A percentile compares a stretch with the other conserved stretches of the same genome.
Conservation (phyloP, 2,113 vertebrate genomes). For the Podilymbus podiceps region DNA sequence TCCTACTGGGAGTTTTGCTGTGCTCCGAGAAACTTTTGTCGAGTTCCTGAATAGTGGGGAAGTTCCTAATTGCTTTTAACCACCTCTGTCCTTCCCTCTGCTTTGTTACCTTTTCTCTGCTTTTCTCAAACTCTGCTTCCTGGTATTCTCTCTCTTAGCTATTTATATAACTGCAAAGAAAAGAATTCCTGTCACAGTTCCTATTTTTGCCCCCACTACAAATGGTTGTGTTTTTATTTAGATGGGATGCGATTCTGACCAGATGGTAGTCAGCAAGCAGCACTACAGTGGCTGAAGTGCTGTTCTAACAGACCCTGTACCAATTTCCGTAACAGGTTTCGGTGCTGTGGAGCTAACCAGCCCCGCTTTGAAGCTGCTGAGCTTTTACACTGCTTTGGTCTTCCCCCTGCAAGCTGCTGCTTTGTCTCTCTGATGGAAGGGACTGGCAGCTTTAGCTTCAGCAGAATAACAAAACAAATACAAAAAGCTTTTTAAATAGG, state of each 20-base stretch:
- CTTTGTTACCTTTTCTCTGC: slow-evolving; percentile 7
- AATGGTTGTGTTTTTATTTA: not conserved
- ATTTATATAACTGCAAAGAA: not conserved
- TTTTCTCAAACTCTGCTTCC: not conserved
- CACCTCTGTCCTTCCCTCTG: not conserved
- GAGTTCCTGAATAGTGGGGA: not conserved
- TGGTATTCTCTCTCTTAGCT: not conserved
- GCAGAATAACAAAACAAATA: not conserved
- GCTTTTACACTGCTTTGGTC: not conserved
- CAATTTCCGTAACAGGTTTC: not conserved
- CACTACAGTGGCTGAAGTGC: not conserved
- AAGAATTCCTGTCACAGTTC: not conserved
- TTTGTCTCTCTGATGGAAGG: not conserved
- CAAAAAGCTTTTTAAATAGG: not conserved
- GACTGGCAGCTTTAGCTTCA: not conserved
- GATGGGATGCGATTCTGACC: not conserved
- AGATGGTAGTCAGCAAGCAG: not conserved
- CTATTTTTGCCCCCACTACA: not conserved
- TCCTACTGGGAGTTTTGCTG: slow-evolving; percentile 4
- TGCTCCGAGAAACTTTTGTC: slow-evolving; percentile 14
- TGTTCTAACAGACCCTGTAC: not conserved
- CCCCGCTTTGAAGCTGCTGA: not conserved
- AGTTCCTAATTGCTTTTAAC: slow-evolving; percentile 40
- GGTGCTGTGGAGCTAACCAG: not conserved
- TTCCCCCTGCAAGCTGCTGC: not conserved